phyloP scores from a whole-genome alignment of 2,797 vertebrate genomes.

The Melanogrammus aeglefinus region DNA sequence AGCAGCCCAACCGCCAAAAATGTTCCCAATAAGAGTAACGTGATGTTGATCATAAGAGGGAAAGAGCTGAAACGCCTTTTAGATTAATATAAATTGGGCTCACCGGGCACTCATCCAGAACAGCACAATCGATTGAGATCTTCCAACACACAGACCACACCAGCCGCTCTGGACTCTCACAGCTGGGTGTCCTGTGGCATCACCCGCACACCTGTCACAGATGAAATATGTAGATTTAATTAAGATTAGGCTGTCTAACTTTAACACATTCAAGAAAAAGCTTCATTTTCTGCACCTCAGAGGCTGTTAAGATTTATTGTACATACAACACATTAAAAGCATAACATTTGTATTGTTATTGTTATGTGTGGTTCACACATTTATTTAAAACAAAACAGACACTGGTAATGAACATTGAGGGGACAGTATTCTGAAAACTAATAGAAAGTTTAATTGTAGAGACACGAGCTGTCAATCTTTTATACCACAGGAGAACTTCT shows the following conservation, averaged over 20 bases:
- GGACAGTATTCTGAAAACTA: background rate
- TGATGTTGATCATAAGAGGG: background rate
- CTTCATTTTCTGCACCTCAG: conserved; percentile 36
- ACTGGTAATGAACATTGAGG: background rate
- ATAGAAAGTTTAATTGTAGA: background rate
- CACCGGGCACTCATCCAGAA: background rate
- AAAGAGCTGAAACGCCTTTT: background rate
- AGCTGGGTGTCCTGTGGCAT: conserved; percentile 9
- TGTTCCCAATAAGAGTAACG: background rate
- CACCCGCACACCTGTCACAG: conserved; percentile 12
- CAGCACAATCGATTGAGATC: background rate
- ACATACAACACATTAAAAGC: background rate
- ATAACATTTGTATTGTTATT: background rate
- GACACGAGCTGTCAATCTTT: conserved; percentile 14
- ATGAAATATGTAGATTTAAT: conserved; percentile 23
- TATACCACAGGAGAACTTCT: conserved; percentile 15
- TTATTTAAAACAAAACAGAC: background rate
- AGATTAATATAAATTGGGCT: background rate
- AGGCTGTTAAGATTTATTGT: conserved; percentile 46
- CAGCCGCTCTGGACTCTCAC: background rate
- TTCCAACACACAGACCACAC: background rate
- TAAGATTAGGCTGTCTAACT: conserved; percentile 39
- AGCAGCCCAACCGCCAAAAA: background rate
- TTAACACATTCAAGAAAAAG: conserved; percentile 53
- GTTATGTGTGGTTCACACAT: background rate